Evolutionary conservation across 2,888 invertebrate species (phyloP).

Genomic region (Rhingia rostrata): DNA sequence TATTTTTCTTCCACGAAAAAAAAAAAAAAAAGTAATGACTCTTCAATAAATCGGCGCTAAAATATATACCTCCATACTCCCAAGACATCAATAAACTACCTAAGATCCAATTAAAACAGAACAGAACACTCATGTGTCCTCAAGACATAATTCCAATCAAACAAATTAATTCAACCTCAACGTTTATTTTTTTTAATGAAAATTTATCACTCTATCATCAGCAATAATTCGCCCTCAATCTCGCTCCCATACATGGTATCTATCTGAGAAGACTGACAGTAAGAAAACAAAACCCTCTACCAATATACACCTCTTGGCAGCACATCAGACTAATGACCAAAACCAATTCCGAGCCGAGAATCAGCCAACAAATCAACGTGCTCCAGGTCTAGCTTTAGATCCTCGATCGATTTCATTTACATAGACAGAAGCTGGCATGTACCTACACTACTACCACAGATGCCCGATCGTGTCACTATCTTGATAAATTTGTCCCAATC

Average conservation of each 20-base stretch:
- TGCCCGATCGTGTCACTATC: slow-evolving; percentile 41
- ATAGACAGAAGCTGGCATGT: slow-evolving; percentile 34
- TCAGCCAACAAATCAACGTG: slow-evolving; percentile 51
- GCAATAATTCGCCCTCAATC: slow-evolving; percentile 37
- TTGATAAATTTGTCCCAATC: slow-evolving; percentile 68
- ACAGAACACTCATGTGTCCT: slow-evolving; percentile 32
- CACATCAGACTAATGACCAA: slow-evolving; percentile 45
- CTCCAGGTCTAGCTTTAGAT: background rate
- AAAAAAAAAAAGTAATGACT: background rate
- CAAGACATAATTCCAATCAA: slow-evolving; percentile 17
- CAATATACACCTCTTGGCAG: slow-evolving; percentile 60
- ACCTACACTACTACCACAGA: slow-evolving; percentile 21
- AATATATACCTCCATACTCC: slow-evolving; percentile 2
- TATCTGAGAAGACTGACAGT: slow-evolving; percentile 8
- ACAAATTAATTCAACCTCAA: slow-evolving; percentile 39
- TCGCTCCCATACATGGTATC: background rate
- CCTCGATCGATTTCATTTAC: slow-evolving; percentile 10
- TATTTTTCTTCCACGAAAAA: too few relatives aligned
- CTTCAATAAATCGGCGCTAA: slow-evolving; percentile 17
- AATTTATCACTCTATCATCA: slow-evolving; percentile 66
- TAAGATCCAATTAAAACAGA: slow-evolving; percentile 33
- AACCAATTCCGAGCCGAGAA: slow-evolving; percentile 48
- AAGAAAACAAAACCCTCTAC: slow-evolving; percentile 14
- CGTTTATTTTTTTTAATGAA: slow-evolving; percentile 60
- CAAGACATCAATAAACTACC: slow-evolving; percentile 18